phyloP scores from a whole-genome alignment of 1,140 invertebrate genomes.

The Octopus sinensis region DNA sequence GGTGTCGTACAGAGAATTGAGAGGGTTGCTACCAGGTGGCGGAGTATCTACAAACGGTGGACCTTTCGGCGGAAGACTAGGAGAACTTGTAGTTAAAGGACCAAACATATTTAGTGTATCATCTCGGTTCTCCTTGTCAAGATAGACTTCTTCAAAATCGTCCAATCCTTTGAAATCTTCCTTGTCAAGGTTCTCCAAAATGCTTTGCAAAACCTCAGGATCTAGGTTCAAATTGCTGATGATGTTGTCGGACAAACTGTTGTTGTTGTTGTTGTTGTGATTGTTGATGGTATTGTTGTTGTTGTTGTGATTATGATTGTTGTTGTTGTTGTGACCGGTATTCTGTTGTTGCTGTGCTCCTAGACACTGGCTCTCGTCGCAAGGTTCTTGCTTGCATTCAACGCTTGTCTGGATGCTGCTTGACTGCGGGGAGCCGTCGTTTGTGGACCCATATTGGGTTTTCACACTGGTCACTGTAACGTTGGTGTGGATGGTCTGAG shows the following conservation, averaged over 20 bases:
- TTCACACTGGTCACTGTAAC: slow-evolving; percentile 81
- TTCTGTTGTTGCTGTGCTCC: slow-evolving; percentile 58
- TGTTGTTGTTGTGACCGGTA: slow-evolving; percentile 54
- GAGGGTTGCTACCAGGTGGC: slow-evolving; percentile 21
- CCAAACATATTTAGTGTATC: slow-evolving; percentile 36
- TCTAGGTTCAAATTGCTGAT: slow-evolving; percentile 68
- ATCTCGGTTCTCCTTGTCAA: slow-evolving; percentile 35
- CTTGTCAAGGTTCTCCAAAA: slow-evolving; percentile 75
- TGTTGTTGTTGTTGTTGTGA: slow-evolving; percentile 14
- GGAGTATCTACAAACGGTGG: slow-evolving; percentile 15
- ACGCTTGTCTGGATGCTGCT: slow-evolving; percentile 56
- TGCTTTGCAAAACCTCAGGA: slow-evolving; percentile 65
- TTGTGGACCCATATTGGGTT: slow-evolving; percentile 62
- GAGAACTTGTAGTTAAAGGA: slow-evolving; percentile 35
- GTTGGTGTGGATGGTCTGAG: slow-evolving; percentile 87
- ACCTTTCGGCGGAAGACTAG: slow-evolving; percentile 30
- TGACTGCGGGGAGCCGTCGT: slow-evolving; percentile 40
- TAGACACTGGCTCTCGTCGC: slow-evolving; percentile 68
- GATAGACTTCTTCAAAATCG: slow-evolving; percentile 47
- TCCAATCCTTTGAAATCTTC: slow-evolving; percentile 83
- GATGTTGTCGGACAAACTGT: slow-evolving; percentile 69
- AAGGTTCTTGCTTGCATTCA: slow-evolving; percentile 81
- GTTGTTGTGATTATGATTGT: slow-evolving; percentile 57
- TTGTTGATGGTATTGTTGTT: too few species aligned
- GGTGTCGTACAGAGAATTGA: slow-evolving; percentile 9